Evolutionary conservation across 2,797 vertebrate species (phyloP).

Genomic region (Poecilia gillii): DNA sequence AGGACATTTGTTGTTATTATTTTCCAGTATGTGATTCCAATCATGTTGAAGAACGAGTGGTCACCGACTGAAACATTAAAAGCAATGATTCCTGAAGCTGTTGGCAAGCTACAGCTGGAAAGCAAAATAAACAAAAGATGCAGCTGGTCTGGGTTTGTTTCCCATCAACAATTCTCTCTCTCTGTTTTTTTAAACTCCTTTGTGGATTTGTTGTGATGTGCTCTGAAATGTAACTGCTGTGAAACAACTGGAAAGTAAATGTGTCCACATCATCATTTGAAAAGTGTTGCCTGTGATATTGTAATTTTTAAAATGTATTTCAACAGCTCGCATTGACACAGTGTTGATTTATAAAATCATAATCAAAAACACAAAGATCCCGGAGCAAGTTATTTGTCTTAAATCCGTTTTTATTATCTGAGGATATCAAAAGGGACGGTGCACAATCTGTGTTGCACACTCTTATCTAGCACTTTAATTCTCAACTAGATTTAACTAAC

Average conservation of each 20-base stretch:
- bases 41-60: background rate
- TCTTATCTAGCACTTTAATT: background rate
- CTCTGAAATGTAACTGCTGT: background rate
- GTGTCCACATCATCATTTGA: background rate
- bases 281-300: background rate
- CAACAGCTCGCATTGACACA: background rate
- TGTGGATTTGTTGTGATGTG: background rate
- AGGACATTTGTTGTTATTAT: background rate
- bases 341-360: background rate
- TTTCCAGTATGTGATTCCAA: conserved; percentile 8
- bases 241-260: background rate
- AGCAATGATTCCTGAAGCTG: conserved; percentile 1
- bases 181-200: background rate
- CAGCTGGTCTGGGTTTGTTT: conserved; percentile 3
- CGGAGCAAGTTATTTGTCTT: background rate
- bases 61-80: background rate
- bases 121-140: conserved; percentile 1
- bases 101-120: background rate
- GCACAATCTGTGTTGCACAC: background rate
- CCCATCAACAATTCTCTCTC: background rate
- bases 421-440: background rate
- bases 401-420: background rate
- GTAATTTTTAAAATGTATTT: background rate
- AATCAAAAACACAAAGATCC: background rate
- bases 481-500: background rate